Evolutionary conservation across 2,113 vertebrate genomes (phyloP), one percentile per base, ranked within the genome.

Genomic region (Spheniscus mendiculus): DNA sequence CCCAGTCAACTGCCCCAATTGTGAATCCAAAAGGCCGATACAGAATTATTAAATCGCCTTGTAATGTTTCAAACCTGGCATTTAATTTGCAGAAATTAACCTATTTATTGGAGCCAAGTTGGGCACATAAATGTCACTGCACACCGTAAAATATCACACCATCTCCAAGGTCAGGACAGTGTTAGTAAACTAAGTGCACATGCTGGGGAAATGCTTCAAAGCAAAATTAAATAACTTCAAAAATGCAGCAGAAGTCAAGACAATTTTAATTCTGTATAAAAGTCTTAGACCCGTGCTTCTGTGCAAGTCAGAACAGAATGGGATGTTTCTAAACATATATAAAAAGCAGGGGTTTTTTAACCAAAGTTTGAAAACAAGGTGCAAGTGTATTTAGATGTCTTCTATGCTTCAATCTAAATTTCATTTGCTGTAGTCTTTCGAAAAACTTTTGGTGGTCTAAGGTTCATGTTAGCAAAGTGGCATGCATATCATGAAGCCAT

Each of bases 41-140:
- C 40, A 49, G 30, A 59, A 85, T 80, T 81, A 97, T 82, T 94
- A 56, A 92, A 89, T 95, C 50, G 47, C 88, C 73, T 92, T 52
- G 21, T 78, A 89, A 8, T 47, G 21, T 89, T 94, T 97, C 96
- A 93, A 95, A 96, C 52, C 47, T 96, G 95, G 92, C 97, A 96
- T 97, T 97, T 97, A 94, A 97, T 97, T 97, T 97, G 89, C 25
- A 40, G 83, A 97, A 96, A 97, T 93, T 95, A 96, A 74, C 95
- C 93, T 97, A 70, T 83, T 94, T 97, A 97, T 91, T 96, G 71
- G 89, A 96, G 93, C 93, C 96, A 84, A 90, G 69, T 91, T 87
- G 71, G 80, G 74, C 72, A 80, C 84, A 94, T 84, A 97, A 97
- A 97, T 96, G 96, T 98, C 97, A 97, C 90, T 76, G 78, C 94